These are phyloP conservation scores for Drosophila bipectinata DNA, from an alignment of 1,140 invertebrate genomes.

Conservation along the genomic window DNA sequence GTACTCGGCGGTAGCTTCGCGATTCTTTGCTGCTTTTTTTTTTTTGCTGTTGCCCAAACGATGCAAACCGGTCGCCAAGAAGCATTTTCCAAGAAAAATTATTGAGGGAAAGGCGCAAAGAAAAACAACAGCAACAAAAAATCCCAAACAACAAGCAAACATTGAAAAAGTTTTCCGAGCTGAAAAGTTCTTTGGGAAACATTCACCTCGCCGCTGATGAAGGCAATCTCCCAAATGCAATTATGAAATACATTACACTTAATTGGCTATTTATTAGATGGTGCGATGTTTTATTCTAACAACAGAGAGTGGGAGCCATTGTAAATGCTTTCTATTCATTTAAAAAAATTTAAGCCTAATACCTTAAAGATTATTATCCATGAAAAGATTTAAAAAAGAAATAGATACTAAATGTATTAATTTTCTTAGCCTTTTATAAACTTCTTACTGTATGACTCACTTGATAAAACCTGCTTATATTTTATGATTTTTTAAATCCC, in stretches of 20 bases:
- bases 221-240: conserved; percentile 53
- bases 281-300: conserved; percentile 5
- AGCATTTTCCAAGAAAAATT: conserved; percentile 81
- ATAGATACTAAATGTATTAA: too few species aligned
- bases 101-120: conserved; percentile 77
- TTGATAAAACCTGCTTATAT: background rate
- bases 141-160: conserved; percentile 23
- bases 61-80: conserved; percentile 80
- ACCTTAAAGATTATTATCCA: too few species aligned
- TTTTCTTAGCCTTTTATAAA: background rate
- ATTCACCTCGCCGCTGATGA: conserved; percentile 52
- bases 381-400: too few species aligned
- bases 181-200: conserved; percentile 69
- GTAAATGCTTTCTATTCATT: background rate
- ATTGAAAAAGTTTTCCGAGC: conserved; percentile 26
- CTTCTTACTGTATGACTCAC: background rate
- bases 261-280: conserved; percentile 42
- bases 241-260: conserved; percentile 54
- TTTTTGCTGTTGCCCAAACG: conserved; percentile 50
- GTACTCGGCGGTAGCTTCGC: conserved; percentile 74
- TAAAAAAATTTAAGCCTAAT: background rate
- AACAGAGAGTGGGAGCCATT: conserved; percentile 3
- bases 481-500: background rate
- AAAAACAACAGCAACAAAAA: conserved; percentile 22
- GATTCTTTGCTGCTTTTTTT: conserved; percentile 44